Evolutionary conservation across 2,888 invertebrate genomes (phyloP).

Genomic region (Mythimna impura): DNA sequence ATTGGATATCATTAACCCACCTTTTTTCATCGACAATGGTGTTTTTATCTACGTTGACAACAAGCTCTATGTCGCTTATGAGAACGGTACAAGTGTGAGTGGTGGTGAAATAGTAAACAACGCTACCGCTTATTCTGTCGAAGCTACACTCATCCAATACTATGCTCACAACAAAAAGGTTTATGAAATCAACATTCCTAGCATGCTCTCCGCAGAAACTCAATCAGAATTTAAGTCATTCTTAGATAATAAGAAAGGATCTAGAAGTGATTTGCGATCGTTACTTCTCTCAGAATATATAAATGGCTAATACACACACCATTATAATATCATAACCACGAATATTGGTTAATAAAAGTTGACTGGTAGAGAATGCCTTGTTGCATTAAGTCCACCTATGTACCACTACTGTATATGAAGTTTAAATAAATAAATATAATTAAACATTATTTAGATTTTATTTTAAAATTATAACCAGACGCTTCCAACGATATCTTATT

Average conservation of each 20-base stretch:
- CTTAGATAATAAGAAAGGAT: constrained; percentile 68
- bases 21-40: constrained; percentile 72
- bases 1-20: constrained; percentile 73
- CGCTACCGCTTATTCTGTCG: constrained; percentile 75
- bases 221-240: constrained; percentile 64
- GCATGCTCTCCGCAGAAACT: constrained; percentile 59
- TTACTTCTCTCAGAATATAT: too few relatives aligned
- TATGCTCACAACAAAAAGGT: constrained; percentile 80
- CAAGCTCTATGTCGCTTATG: constrained; percentile 68
- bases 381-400: too few relatives aligned
- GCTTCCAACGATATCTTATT: too few relatives aligned
- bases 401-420: too few relatives aligned
- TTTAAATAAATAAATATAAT: too few relatives aligned
- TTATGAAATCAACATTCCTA: constrained; percentile 78
- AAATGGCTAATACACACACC: too few relatives aligned
- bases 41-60: constrained; percentile 72
- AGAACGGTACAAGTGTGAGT: constrained; percentile 74
- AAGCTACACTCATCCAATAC: constrained; percentile 76
- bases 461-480: too few relatives aligned
- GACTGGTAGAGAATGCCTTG: too few relatives aligned
- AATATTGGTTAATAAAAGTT: too few relatives aligned
- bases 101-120: constrained; percentile 54
- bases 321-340: too few relatives aligned
- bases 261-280: constrained; percentile 55
- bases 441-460: too few relatives aligned